Evolutionary conservation across 2,797 vertebrate species (phyloP).

Genomic region (Monodelphis domestica): DNA sequence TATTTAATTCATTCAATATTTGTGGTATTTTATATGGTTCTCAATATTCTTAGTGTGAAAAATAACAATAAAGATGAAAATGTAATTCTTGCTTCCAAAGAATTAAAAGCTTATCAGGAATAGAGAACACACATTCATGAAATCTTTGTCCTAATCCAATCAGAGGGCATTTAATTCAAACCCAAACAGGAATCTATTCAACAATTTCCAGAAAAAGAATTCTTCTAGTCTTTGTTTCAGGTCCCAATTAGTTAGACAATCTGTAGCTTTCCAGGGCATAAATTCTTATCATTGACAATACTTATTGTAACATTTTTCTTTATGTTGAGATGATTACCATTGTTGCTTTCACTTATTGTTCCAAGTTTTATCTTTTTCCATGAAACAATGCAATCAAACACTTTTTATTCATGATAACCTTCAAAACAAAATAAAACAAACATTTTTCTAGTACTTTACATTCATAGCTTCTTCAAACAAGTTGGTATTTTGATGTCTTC

Average conservation of each 20-base stretch:
- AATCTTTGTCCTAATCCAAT: background rate
- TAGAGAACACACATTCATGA: background rate
- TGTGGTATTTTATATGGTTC: background rate
- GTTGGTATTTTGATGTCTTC: background rate
- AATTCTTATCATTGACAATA: background rate
- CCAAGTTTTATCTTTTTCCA: background rate
- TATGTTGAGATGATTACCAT: background rate
- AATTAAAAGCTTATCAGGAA: background rate
- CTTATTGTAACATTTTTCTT: background rate
- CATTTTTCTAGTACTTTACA: background rate
- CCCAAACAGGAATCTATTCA: background rate
- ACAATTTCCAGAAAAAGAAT: background rate
- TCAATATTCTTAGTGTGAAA: background rate
- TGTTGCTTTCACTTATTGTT: background rate
- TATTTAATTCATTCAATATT: background rate
- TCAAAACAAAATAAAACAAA: too few relatives aligned
- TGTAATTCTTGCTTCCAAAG: background rate
- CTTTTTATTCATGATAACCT: background rate
- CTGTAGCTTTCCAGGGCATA: background rate
- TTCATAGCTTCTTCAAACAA: background rate
- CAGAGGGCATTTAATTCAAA: background rate
- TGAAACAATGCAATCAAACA: background rate
- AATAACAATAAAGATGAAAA: background rate
- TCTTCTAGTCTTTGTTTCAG: background rate
- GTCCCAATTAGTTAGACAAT: background rate